Conservation (phyloP, 2,797 vertebrate genomes). For the Phoeniculus purpureus region DNA sequence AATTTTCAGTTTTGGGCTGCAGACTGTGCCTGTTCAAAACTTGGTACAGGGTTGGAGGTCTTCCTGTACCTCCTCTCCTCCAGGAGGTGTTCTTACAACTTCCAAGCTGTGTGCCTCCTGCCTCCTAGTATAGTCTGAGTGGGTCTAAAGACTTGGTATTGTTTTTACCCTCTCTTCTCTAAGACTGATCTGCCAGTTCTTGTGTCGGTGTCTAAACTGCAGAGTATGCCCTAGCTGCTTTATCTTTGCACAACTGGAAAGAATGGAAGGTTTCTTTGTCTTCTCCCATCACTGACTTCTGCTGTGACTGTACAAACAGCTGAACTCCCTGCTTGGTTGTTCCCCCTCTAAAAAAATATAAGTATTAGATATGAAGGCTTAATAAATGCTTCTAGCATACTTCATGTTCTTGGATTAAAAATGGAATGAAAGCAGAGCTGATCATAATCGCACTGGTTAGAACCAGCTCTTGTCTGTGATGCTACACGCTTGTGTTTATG, state of each 20-base stretch:
- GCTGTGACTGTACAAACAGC: neutral
- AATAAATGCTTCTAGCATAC: neutral
- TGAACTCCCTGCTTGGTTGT: neutral
- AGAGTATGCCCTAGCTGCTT: neutral
- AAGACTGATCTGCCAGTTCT: neutral
- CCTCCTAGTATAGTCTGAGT: neutral
- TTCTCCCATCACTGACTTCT: neutral
- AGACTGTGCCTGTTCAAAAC: neutral
- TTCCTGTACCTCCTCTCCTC: neutral
- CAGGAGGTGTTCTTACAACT: neutral
- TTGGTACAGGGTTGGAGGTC: neutral
- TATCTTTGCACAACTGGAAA: neutral
- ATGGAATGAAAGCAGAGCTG: slow-evolving; percentile 33
- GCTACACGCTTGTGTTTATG: slow-evolving; percentile 32
- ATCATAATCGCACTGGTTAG: slow-evolving; percentile 45
- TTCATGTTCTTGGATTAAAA: slow-evolving; percentile 45
- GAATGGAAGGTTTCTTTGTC: neutral
- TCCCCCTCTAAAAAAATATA: slow-evolving; percentile 12
- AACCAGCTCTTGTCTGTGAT: slow-evolving; percentile 30
- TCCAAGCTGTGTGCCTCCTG: neutral
- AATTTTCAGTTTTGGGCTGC: neutral
- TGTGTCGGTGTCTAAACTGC: neutral
- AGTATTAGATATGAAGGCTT: neutral
- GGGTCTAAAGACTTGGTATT: neutral
- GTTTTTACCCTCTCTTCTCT: neutral